Conservation (phyloP, 2,797 vertebrate genomes). For the Urosaurus nigricauda region DNA sequence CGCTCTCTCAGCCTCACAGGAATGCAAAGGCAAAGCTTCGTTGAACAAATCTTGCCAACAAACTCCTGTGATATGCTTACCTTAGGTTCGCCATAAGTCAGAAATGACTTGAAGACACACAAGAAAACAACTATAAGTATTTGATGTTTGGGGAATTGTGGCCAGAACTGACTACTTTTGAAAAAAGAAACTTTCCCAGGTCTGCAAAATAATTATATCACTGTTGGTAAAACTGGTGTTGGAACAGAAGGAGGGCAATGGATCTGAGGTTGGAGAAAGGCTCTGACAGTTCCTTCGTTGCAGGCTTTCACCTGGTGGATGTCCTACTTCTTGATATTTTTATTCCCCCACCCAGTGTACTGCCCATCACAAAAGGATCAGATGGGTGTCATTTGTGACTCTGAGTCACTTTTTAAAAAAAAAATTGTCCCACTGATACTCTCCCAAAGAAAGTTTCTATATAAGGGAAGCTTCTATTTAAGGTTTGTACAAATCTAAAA, state of each 20-base stretch:
- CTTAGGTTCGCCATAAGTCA: no score
- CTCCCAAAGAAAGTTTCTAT: constrained; percentile 6
- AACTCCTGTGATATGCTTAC: no score
- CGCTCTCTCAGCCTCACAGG: no score
- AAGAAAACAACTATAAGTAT: no score
- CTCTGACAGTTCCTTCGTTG: neutral
- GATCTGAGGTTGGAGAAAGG: neutral
- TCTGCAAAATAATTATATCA: constrained; percentile 29
- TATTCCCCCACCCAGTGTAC: no score
- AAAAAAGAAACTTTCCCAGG: neutral
- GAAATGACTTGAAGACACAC: no score
- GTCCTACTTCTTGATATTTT: neutral
- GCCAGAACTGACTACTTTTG: neutral
- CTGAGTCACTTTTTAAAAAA: neutral
- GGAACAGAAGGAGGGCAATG: neutral
- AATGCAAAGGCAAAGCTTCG: no score
- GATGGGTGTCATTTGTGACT: neutral
- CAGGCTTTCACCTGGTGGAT: neutral
- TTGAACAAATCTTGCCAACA: no score
- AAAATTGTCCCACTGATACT: neutral
- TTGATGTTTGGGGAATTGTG: no score
- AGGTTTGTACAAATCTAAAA: constrained; percentile 5
- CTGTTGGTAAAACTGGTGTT: neutral
- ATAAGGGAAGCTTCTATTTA: constrained; percentile 21
- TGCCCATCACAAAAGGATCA: neutral